Evolutionary conservation across 53 echinoderm and acorn worm genomes (phyloP).

Genomic region (Hippasteria phrygiana): DNA sequence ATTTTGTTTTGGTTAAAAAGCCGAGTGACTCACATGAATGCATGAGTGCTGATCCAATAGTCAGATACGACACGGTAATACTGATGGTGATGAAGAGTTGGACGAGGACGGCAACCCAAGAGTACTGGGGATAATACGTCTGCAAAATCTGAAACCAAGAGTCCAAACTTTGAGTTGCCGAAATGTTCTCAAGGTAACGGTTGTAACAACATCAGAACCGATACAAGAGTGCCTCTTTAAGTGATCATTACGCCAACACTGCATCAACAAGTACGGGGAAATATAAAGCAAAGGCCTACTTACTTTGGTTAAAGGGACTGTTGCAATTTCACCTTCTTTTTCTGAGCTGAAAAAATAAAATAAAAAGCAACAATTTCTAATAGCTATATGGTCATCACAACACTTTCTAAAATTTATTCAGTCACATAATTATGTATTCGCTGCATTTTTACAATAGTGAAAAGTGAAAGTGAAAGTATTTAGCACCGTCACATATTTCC

Average conservation of each 20-base stretch:
- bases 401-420: background rate
- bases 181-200: background rate
- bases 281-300: conserved; percentile 42
- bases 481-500: no score
- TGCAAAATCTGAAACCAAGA: conserved; percentile 77
- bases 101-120: conserved; percentile 90
- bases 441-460: no score
- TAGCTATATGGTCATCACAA: background rate
- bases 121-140: conserved; percentile 86
- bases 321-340: conserved; percentile 93
- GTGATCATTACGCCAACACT: background rate
- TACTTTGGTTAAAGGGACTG: conserved; percentile 94
- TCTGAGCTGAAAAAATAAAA: conserved; percentile 78
- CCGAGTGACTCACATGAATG: conserved; percentile 89
- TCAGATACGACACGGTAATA: conserved; percentile 96
- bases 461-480: no score
- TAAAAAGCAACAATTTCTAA: background rate
- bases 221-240: background rate
- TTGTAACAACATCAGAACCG: no score
- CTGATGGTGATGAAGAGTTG: conserved; percentile 95
- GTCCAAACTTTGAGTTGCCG: background rate
- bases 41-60: conserved; percentile 93
- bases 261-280: background rate
- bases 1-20: background rate
- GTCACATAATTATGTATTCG: no score